Evolutionary conservation across 2,888 invertebrate genomes (phyloP), one percentile per base, ranked within the genome.

Genomic region (Zele albiditarsus): DNA sequence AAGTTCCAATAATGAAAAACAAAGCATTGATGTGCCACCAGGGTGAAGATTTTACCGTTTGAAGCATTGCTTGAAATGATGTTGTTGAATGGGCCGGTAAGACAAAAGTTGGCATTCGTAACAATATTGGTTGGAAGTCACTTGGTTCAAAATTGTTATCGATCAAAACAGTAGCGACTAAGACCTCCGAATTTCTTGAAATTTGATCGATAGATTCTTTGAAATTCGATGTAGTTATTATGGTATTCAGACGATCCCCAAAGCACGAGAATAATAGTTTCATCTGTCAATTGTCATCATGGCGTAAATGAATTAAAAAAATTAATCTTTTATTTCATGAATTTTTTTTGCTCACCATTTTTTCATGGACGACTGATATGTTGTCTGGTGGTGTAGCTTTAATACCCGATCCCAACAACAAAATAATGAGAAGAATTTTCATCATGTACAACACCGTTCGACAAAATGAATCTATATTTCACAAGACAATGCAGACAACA

Each of bases 1-100:
- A 60, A 4, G 28, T 20, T 20, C 8, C 20, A 16, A 63, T 16
- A 31, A 62, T 33, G 20, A 62, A 25, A 31, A 71, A 71, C 28
- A 71, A 42, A 46, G 58, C 16, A n/a, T 71, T 16, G 0, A 57
- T 42, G 23, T 46, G n/a, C 63, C 60, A 63, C 38, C 38, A 63
- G 10, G 31, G 25, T 28, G 16, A 14, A 0, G 31, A 14, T 31
- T 62, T 62, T 12, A 62, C 10, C 2, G 28, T 31, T 31, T 28
- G 16, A 28, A 62, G 62, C 2, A 31, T 62, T 16, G 10, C 31
- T 5, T 16, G 10, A 4, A 60, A 28, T 27, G 4, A 3, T 25
- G 6, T 28, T 0, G 23, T 14, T 28, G 60, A 60, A 16, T 27
- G 5, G 10, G 27, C 10, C 10, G 25, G 23, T 6, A 60, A 14